A percentile compares a stretch with the other conserved stretches of the same genome.
These are phyloP conservation scores for Taxidea taxus DNA, from an alignment of 2,113 vertebrate species.

Conservation along the genomic window DNA sequence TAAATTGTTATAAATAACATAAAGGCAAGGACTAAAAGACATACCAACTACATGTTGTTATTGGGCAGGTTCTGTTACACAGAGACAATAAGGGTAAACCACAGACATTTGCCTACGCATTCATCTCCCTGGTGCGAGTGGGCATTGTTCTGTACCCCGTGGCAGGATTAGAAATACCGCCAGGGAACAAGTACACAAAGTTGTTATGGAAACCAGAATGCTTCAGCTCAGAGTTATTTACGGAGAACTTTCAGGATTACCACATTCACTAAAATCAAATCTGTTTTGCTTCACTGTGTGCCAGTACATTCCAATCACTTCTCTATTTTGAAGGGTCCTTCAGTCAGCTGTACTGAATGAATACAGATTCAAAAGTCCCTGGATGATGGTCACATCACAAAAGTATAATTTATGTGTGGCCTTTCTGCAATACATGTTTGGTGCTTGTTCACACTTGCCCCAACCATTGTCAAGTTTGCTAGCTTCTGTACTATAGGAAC, in stretches of 20 bases:
- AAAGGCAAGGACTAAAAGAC: not conserved
- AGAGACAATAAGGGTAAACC: not conserved
- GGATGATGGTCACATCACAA: not conserved
- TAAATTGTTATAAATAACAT: slow-evolving; percentile 2
- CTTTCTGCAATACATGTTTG: not conserved
- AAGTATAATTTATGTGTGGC: not conserved
- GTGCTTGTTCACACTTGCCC: slow-evolving; percentile 69
- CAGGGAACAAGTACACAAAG: slow-evolving; percentile 56
- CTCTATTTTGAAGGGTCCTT: not conserved
- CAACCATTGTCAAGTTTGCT: slow-evolving; percentile 14
- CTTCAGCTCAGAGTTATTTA: slow-evolving; percentile 49
- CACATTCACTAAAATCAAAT: slow-evolving; percentile 25
- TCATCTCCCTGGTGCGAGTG: slow-evolving; percentile 44
- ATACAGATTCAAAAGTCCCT: not conserved
- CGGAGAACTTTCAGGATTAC: slow-evolving; percentile 46
- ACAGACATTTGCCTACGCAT: slow-evolving; percentile 30
- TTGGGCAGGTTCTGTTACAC: not conserved
- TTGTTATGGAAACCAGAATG: slow-evolving; percentile 72
- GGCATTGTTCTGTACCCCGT: not conserved
- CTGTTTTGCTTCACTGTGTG: not conserved
- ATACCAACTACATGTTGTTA: not conserved
- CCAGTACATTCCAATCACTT: not conserved
- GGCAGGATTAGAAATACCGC: slow-evolving; percentile 34
- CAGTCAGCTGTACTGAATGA: not conserved
- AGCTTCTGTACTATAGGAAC: slow-evolving; percentile 18